Evolutionary conservation across 2,797 vertebrate genomes (phyloP), one percentile per base, ranked within the genome.

Genomic region (Zenarchopterus dispar): DNA sequence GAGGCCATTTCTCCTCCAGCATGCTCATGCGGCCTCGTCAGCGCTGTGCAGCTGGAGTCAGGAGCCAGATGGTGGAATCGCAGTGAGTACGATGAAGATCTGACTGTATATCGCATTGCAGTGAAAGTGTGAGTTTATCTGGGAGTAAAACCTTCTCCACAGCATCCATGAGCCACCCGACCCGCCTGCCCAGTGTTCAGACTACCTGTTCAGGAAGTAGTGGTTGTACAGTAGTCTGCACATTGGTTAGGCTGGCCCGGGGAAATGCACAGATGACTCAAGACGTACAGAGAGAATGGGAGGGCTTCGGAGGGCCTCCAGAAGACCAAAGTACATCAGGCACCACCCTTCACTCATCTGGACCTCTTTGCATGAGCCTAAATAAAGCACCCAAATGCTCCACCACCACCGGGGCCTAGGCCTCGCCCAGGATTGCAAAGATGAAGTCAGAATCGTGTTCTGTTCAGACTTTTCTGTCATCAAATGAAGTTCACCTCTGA

Each of bases 131-230:
- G 43, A 33, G 41, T 24, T 6, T 9, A 43, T 53, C 21, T 46
- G 11, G 39, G 43, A 41, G 18, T 23, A 31, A 55, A 57, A n/a
- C 11, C 42, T n/a, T 42, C 51, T 49, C 64, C 45, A 24, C 56
- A 56, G 74, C 60, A 53, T 53, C 62, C 69, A 66, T 36, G 63
- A 73, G 80, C 94, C 93, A 70, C 96, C 95, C 94, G 91, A 94
- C 96, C 94, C 95, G 96, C 95, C 96, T 96, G 93, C 96, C 96
- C 96, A 97, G 96, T 98, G 97, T 98, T 98, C 96, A 97, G 97
- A 98, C 97, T 98, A 98, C 96, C 97, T 98, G 97, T 98, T 98
- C 97, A 98, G 96, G 96, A 96, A 94, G 95, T 96, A 95, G 90
- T 92, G 94, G 94, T 95, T 97, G 96, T 96, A 94, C 93, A 94